phyloP scores from a whole-genome alignment of 2,797 vertebrate species.

The Echeneis naucrates region DNA sequence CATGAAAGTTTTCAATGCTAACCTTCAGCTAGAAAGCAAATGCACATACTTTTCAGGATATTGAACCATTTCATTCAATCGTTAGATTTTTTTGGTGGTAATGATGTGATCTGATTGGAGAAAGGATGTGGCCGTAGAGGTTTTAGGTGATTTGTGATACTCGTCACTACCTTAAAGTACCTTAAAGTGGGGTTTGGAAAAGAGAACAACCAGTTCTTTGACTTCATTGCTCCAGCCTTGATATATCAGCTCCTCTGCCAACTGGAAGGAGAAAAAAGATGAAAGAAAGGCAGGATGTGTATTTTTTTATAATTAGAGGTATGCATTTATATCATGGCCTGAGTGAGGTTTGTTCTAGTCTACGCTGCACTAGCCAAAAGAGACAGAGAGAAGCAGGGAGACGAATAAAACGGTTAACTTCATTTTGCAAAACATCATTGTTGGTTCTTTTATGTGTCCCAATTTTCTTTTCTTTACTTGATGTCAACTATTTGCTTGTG shows the following conservation, averaged over 20 bases:
- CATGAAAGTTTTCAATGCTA: neutral
- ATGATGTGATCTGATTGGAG: neutral
- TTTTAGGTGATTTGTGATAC: neutral
- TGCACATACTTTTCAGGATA: neutral
- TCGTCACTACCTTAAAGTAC: slow-evolving; percentile 79
- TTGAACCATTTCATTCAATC: neutral
- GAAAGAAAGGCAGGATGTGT: slow-evolving; percentile 7
- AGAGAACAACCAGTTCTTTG: slow-evolving; percentile 88
- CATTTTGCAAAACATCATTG: slow-evolving; percentile 36
- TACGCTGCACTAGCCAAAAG: neutral
- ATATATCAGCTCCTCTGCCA: slow-evolving; percentile 88
- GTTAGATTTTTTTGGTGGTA: neutral
- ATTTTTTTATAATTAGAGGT: slow-evolving; percentile 47
- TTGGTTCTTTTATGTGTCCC: slow-evolving; percentile 11
- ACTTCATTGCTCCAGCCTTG: slow-evolving; percentile 85
- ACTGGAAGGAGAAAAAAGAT: slow-evolving; percentile 78
- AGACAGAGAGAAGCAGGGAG: slow-evolving; percentile 3
- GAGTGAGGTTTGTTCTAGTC: slow-evolving; percentile 20
- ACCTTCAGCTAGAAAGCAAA: neutral
- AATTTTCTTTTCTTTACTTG: slow-evolving; percentile 3
- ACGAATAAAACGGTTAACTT: neutral
- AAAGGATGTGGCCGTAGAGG: neutral
- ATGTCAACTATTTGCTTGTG: slow-evolving; percentile 28
- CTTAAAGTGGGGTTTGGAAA: slow-evolving; percentile 91
- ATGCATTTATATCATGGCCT: slow-evolving; percentile 30